These are phyloP conservation scores for Brachynemurus nebulosus DNA, from an alignment of 2,888 invertebrate species.

Conservation along the genomic window DNA sequence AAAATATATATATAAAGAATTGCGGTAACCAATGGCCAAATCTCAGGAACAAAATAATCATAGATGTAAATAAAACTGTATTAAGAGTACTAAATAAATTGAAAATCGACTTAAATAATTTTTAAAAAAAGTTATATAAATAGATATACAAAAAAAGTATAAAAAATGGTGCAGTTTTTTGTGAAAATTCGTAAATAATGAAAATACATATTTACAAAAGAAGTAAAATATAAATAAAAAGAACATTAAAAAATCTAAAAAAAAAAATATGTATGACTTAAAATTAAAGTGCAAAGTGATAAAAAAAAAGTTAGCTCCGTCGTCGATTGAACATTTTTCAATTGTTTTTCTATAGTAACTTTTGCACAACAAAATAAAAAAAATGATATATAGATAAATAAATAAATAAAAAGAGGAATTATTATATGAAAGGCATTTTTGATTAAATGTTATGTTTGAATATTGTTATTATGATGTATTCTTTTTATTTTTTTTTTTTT, in stretches of 20 bases:
- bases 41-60: constrained; percentile 30
- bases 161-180: too few species aligned
- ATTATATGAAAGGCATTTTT: constrained; percentile 30
- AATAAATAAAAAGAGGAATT: constrained; percentile 14
- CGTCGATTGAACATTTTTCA: neutral
- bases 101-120: too few species aligned
- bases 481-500: too few species aligned
- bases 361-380: constrained; percentile 2
- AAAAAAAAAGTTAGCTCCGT: neutral
- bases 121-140: too few species aligned
- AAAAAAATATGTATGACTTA: constrained; percentile 1
- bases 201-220: too few species aligned
- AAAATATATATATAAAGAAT: neutral
- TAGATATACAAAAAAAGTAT: too few species aligned
- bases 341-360: neutral
- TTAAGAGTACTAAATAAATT: too few species aligned
- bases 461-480: constrained; percentile 4
- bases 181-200: too few species aligned
- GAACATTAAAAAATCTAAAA: too few species aligned
- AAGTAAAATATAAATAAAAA: constrained; percentile 3
- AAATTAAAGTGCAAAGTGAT: neutral
- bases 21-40: constrained; percentile 19
- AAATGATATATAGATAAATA: neutral
- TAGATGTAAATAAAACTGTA: too few species aligned
- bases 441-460: constrained; percentile 27